Base-by-base conservation (phyloP, 2,888 invertebrate genomes). In the Gnatocerus cornutus region DNA sequence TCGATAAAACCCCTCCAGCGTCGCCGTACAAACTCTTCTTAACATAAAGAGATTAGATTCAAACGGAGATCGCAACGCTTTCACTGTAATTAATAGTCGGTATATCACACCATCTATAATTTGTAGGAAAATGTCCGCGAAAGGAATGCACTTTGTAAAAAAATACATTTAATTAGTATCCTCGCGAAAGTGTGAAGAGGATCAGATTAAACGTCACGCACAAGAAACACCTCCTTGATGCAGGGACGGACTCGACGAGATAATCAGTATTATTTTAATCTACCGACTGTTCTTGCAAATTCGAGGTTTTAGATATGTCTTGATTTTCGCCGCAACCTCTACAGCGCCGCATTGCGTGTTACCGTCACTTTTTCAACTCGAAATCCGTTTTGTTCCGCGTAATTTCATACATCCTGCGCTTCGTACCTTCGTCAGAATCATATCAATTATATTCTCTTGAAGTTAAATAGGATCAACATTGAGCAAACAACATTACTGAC, bases 371-470 rank as follows among this genome's bases (percentile, higher is more conserved):
- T 70, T 71, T 73, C 67, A 70, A 59, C 41, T 63, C 71, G 58
- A 64, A 73, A 71, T 74, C 72, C 64, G 73, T 68, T 74, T 71
- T 65, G 69, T 76, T 76, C 74, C 76, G 63, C 69, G 69, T 72
- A 76, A 76, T 76, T 76, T 74, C 76, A 67, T 68, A 41, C 46
- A 58, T 45, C 55, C 55, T 12, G 64, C n/a, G n/a, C 10, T 5
- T 41, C 41, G 41, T 12, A 12, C 6, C 39, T 53, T 14, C 58
- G 8, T 13, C 55, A 41, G 53, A 55, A 27, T 48, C 48, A 27
- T 39, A 30, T 27, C 52, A 33, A 55, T 55, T 55, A 41, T 55
- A 13, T 55, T 55, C 37, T 21, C 30, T 30, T 33, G 33, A 33
- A 16, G 39, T 41, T 55, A 55, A 55, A 55, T 41, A 39, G 41